Evolutionary conservation across 2,888 invertebrate species (phyloP), one percentile per base, ranked within the genome.

Genomic region (Leptinotarsa juncta): DNA sequence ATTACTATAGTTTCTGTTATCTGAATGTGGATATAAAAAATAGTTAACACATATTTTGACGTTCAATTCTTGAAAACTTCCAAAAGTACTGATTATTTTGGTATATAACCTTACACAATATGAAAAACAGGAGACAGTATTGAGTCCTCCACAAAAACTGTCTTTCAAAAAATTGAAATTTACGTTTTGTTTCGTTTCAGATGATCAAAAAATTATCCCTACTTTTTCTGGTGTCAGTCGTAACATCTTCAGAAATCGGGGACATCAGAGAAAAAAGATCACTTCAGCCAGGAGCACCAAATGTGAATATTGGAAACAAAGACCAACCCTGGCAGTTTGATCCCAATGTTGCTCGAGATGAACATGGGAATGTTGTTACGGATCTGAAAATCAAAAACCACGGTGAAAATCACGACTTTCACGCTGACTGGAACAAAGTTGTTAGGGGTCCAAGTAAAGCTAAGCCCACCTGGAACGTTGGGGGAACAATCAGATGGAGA

Each of bases 401-500:
- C n/a, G 53, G 53, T n/a, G 53, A 55, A 10, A 18, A 55, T 18
- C 53, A 55, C 18, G 53, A 55, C 53, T 55, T 55, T 18, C 53
- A 51, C 4, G 51, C 51, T 51, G 51, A n/a, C 4, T 51, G 51
- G 51, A 51, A 51, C 51, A 51, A 51, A 15, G 51, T 51, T 15
- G 51, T 51, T 15, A 51, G 51, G 51, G 51, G 51, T 16, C 51
- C 51, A 51, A 51, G 51, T n/a, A 51, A 15, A 15, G 51, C 51
- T n/a, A 51, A 51, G 18, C n/a, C 48, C 12, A 66, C 66, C 18
- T 66, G 66, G 66, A 32, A 66, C 3, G 66, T 66, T 18, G 66
- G 66, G 3, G 66, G 66, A 26, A 32, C 66, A 18, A 16, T 51
- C 12, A 53, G 68, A 32, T 68, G 16, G 26, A 68, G 55, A 12